A percentile compares a stretch with the other conserved stretches of the same genome.
phyloP scores from a whole-genome alignment of 2,113 vertebrate genomes.

The Delphinapterus leucas region DNA sequence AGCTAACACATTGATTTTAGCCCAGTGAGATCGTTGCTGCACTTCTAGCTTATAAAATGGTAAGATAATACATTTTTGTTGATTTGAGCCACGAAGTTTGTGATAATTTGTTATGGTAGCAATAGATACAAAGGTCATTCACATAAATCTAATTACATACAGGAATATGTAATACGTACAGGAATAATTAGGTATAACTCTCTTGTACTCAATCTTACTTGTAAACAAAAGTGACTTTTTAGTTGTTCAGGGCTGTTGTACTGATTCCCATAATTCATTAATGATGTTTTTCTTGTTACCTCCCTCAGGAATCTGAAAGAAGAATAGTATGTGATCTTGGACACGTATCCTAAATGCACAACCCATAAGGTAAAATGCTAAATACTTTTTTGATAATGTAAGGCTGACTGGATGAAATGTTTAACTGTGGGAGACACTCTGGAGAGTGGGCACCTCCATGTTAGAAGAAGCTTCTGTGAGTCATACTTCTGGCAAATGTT shows the following conservation, averaged over 20 bases:
- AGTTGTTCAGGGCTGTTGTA: background rate
- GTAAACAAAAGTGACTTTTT: background rate
- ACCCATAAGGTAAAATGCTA: background rate
- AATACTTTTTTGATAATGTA: background rate
- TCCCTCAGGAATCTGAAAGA: background rate
- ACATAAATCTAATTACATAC: background rate
- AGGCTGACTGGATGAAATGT: background rate
- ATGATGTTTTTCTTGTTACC: background rate
- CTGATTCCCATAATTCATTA: background rate
- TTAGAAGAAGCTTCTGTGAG: slow-evolving; percentile 7
- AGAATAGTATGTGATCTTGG: background rate
- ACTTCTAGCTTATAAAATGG: background rate
- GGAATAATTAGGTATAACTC: background rate
- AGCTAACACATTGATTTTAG: background rate
- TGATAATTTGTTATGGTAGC: background rate
- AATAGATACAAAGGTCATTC: background rate
- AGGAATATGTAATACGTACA: background rate
- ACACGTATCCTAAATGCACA: background rate
- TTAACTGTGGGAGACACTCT: background rate
- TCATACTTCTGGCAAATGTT: slow-evolving; percentile 42
- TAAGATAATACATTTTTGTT: background rate
- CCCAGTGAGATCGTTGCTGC: background rate
- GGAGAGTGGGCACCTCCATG: background rate
- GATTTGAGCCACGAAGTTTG: background rate
- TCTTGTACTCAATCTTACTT: background rate